These are phyloP conservation scores for Idaea straminata DNA, from an alignment of 2,888 invertebrate genomes.

Conservation along the genomic window DNA sequence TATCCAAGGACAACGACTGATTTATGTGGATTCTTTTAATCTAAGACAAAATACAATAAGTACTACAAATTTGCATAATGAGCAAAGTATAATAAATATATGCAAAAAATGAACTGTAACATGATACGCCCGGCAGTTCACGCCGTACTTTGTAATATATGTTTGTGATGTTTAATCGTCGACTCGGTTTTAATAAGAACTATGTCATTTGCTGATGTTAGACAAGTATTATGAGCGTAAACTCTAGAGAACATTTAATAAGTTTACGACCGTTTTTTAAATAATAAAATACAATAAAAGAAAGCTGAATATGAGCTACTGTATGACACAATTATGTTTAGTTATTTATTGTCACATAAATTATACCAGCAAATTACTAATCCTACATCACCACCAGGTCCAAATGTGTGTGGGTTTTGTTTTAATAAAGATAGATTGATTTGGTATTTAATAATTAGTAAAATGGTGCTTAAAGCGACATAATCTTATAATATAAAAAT, in stretches of 20 bases:
- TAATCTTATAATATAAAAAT: too few species aligned
- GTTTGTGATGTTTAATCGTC: too few species aligned
- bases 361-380: neutral
- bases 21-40: slow-evolving; percentile 79
- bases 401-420: neutral
- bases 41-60: neutral
- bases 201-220: neutral
- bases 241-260: neutral
- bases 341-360: neutral
- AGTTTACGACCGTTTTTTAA: neutral
- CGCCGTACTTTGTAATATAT: too few species aligned
- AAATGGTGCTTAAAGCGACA: too few species aligned
- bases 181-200: neutral
- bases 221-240: neutral
- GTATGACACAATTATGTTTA: neutral
- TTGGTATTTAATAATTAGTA: neutral
- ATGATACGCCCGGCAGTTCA: too few species aligned
- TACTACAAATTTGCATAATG: slow-evolving; percentile 1
- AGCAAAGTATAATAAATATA: neutral
- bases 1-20: slow-evolving; percentile 79
- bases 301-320: neutral
- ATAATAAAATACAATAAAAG: neutral
- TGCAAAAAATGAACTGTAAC: too few species aligned
- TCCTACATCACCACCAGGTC: neutral
- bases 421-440: neutral